Conservation (phyloP, 2,888 invertebrate species). For the Diaperis boleti region DNA sequence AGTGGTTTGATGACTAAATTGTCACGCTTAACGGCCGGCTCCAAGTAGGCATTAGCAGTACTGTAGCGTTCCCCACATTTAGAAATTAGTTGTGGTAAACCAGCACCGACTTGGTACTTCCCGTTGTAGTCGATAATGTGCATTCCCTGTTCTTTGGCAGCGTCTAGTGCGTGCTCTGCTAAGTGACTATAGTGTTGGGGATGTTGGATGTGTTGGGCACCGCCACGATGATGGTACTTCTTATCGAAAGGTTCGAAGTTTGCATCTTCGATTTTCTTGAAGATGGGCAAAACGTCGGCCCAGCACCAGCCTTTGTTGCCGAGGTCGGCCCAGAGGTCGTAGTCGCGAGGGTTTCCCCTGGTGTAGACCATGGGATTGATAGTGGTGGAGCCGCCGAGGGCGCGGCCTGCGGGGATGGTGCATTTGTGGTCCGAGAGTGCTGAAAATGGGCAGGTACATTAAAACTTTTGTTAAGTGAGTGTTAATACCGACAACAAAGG, state of each 20-base stretch:
- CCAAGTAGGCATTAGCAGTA: slow-evolving; percentile 76
- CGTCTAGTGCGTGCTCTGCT: slow-evolving; percentile 69
- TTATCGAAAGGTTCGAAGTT: slow-evolving; percentile 71
- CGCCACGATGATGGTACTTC: slow-evolving; percentile 70
- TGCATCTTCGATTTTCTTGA: slow-evolving; percentile 82
- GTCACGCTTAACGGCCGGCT: slow-evolving; percentile 69
- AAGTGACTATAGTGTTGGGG: slow-evolving; percentile 47
- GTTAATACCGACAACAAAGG: too few relatives aligned
- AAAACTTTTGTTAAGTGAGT: too few relatives aligned
- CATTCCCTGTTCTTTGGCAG: slow-evolving; percentile 73
- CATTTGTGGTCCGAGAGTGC: slow-evolving; percentile 56
- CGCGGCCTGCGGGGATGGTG: slow-evolving; percentile 71
- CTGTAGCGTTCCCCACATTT: slow-evolving; percentile 77
- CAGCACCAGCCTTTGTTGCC: slow-evolving; percentile 83
- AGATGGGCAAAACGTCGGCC: slow-evolving; percentile 79
- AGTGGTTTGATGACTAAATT: slow-evolving; percentile 75
- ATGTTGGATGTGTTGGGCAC: slow-evolving; percentile 70
- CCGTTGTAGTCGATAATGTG: slow-evolving; percentile 74
- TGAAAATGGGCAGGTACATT: too few relatives aligned
- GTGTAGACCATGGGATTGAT: slow-evolving; percentile 87
- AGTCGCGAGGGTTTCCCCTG: slow-evolving; percentile 78
- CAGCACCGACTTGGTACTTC: slow-evolving; percentile 72
- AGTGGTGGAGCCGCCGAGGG: slow-evolving; percentile 84
- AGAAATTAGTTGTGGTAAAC: slow-evolving; percentile 73
- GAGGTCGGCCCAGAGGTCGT: slow-evolving; percentile 79